Evolutionary conservation across 1,140 invertebrate genomes (phyloP), one percentile per base, ranked within the genome.

Genomic region (Drosophila varians): DNA sequence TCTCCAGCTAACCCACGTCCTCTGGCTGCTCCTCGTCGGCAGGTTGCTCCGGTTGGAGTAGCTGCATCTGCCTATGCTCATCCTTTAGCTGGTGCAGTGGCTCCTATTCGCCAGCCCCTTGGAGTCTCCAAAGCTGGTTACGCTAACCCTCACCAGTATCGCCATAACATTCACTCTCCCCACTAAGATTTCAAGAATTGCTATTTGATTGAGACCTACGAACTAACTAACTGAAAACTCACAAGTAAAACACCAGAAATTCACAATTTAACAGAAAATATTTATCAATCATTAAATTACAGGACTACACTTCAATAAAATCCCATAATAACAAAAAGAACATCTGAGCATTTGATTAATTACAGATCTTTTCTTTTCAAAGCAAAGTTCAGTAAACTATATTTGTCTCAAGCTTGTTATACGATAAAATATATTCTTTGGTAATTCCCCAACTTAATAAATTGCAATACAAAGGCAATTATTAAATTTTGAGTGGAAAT

Each of bases 71-170:
- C 9, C 9, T 11, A 31, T 31, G 9, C 1, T 31, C 28, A 4
- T 31, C 28, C 28, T 31, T 3, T 31, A 4, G 9, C 9, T 31
- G 28, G 28, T 11, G 3, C 34, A 1, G 23, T 23, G 8, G 23
- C 23, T 26, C 56, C 58, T 7, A 46, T 45, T 28, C 58, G 58
- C 5, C 38, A 43, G 14, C 5, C 57, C 0, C 36, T 56, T 9
- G 53, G 58, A 61, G 53, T 11, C 9, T 3, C 53, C 12, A 54
- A 11, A 21, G 21, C 53, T 11, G 57, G 43, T 4, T 28, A 49
- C 34, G 25, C 31, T 1, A 47, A 65, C 6, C 18, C 14, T 6
- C 57, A 51, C 5, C 57, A 64, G 21, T 16, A 16, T 3, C 43
- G 18, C 25, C 5, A 42, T 12, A 57, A 28, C n/a, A 43, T 45